phyloP scores from a whole-genome alignment of 2,888 invertebrate genomes.

The Apamea crenata region DNA sequence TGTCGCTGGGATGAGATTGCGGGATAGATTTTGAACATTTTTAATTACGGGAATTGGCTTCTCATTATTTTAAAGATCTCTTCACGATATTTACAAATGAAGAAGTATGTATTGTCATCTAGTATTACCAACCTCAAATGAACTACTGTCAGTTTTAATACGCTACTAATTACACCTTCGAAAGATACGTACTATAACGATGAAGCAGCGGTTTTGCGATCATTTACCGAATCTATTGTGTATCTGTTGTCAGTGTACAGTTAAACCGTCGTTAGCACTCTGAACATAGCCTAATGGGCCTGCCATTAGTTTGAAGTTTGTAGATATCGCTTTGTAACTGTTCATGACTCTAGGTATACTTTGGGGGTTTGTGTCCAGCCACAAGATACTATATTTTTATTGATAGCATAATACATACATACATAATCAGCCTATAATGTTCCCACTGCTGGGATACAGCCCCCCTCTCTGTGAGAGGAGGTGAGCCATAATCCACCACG shows the following conservation, averaged over 20 bases:
- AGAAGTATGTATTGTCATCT: background rate
- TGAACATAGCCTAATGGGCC: conserved; percentile 23
- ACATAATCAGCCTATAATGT: background rate
- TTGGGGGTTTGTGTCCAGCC: background rate
- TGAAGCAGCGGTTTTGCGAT: conserved; percentile 26
- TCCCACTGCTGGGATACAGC: too few relatives aligned
- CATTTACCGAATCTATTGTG: conserved; percentile 35
- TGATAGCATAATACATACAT: background rate
- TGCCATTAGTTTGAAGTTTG: conserved; percentile 31
- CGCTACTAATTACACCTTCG: background rate
- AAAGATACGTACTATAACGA: background rate
- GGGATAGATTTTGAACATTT: too few relatives aligned
- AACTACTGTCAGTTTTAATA: conserved; percentile 16
- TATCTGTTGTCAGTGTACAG: background rate
- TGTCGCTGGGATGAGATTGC: too few relatives aligned
- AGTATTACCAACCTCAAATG: background rate
- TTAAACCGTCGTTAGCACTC: conserved; percentile 34
- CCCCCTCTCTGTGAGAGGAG: too few relatives aligned
- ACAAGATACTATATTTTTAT: background rate
- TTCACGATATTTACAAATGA: background rate
- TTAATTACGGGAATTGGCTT: too few relatives aligned
- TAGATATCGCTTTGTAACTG: conserved; percentile 4
- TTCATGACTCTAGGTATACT: background rate
- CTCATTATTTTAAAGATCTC: background rate
- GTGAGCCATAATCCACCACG: too few relatives aligned